Base-by-base conservation (phyloP, 2,888 invertebrate species). In the Ichneumon xanthorius region DNA sequence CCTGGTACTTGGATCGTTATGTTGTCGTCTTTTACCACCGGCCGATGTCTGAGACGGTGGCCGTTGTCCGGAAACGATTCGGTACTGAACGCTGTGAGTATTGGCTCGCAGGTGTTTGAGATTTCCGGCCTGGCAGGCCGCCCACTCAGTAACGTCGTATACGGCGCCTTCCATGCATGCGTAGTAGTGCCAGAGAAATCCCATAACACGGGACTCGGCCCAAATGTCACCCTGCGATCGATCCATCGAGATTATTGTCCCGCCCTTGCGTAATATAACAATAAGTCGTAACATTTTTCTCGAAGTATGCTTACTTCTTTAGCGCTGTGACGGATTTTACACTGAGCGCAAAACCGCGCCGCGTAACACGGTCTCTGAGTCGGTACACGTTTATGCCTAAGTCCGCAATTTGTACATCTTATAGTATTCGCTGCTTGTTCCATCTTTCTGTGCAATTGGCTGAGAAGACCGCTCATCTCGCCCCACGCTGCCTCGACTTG, bases 121-220 rank as follows among this genome's bases (percentile, higher is more conserved):
- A 93, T 96, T 96, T 81, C 96, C 95, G 91, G 97, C 97, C 95
- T 99, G 98, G 94, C 99, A 99, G 88, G 97, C 97, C 30, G 99
- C 99, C 99, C 99, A 99, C 94, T 99, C 98, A 67, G 98, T 99
- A 90, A 99, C 98, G 94, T 99, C 98, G 94, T 98, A 99, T 45
- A 99, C 97, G 86, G 97, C 97, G 80, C 98, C 98, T 94, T 99
- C 99, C 98, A 99, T 99, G 91, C 98, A 98, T 76, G 99, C 98
- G 94, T 97, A 98, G 95, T 99, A 99, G 95, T 98, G 97, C 97
- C 98, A 98, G 70, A 97, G 96, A 89, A 98, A 96, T 19, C 99
- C 98, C 94, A 98, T 95, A 95, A 97, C 96, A 90, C 96, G 96
- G 61, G 98, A 98, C 94, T 99, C 99, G 68, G 99, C 98, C 99